phyloP scores from a whole-genome alignment of 23 tunicate species.

The Oikopleura vanhoeffeni region DNA sequence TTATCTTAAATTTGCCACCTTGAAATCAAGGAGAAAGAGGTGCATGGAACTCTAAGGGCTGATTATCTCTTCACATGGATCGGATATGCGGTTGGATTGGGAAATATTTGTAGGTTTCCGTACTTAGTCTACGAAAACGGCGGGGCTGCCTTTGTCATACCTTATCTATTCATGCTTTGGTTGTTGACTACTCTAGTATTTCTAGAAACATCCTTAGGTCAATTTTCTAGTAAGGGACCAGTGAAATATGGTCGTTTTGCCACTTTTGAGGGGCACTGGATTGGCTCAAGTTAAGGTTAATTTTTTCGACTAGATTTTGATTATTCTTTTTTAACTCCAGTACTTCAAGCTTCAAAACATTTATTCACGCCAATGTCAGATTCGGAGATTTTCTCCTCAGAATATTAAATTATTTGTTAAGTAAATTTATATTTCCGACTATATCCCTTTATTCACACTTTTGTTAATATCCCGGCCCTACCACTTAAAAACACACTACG shows the following conservation, averaged over 20 bases:
- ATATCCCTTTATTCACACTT: too few relatives aligned
- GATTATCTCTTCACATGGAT: constrained; percentile 79
- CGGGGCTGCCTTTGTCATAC: constrained; percentile 70
- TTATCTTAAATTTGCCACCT: too few relatives aligned
- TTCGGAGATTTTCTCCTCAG: too few relatives aligned
- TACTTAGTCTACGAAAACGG: constrained; percentile 67
- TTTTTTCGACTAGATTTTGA: too few relatives aligned
- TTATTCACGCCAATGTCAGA: too few relatives aligned
- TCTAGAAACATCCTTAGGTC: constrained; percentile 85
- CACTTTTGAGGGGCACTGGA: constrained; percentile 50
- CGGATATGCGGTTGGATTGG: constrained; percentile 91
- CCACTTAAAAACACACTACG: too few relatives aligned
- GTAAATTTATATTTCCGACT: too few relatives aligned
- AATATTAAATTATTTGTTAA: too few relatives aligned
- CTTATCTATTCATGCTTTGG: constrained; percentile 74
- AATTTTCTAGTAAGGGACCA: constrained; percentile 73
- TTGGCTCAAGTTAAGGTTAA: constrained; percentile 7
- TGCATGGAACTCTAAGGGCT: constrained; percentile 26
- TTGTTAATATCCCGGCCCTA: too few relatives aligned
- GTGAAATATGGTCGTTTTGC: constrained; percentile 80
- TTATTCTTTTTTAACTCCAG: too few relatives aligned
- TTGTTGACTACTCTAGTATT: constrained; percentile 59
- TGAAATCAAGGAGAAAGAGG: too few relatives aligned
- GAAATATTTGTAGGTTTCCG: constrained; percentile 92
- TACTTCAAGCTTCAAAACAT: too few relatives aligned